Base-by-base conservation (phyloP, 2,888 invertebrate genomes). In the Pristionchus exspectatus region DNA sequence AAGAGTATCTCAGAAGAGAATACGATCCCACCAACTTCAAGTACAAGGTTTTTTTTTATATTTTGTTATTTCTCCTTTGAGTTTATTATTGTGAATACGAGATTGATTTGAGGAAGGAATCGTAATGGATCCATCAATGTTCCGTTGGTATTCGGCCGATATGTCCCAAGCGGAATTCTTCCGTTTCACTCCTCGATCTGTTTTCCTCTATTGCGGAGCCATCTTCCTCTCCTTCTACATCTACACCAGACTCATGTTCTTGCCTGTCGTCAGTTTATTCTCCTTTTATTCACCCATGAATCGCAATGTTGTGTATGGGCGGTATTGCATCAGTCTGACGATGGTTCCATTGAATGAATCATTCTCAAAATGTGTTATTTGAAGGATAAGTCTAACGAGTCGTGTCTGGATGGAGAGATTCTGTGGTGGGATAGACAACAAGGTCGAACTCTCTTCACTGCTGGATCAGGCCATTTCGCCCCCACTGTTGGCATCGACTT, bases 101-200 rank as follows among this genome's bases (percentile, higher is more conserved):
- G 16, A n/a, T 18, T 81, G 16, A n/a, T 81, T 81, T 12, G 10
- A 94, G 94, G 93, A 94, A 90, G 95, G 95, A 14, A 92, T 95
- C n/a, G 92, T 93, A 44, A 94, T 95, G 92, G 95, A 95, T 89
- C 95, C 95, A 12, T 94, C 95, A 7, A 94, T 95, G 94, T 95
- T 95, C 93, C 94, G 95, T 54, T 95, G 95, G 95, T 95, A 95
- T 90, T 94, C 95, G 14, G 93, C 94, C 66, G 94, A 95, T 89
- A 95, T 95, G 94, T 94, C 93, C 10, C 94, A 93, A 88, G 92
- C 93, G 9, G 95, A 95, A 89, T 93, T 92, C 92, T 94, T 95
- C 92, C 94, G 95, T 56, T 91, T 92, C 89, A 95, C 95, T 18
- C 95, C 95, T 18, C 91, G 91, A 10, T 50, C 50, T 59, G 92